Conservation (phyloP, 2,888 invertebrate genomes). For the Tridacna gigas region DNA sequence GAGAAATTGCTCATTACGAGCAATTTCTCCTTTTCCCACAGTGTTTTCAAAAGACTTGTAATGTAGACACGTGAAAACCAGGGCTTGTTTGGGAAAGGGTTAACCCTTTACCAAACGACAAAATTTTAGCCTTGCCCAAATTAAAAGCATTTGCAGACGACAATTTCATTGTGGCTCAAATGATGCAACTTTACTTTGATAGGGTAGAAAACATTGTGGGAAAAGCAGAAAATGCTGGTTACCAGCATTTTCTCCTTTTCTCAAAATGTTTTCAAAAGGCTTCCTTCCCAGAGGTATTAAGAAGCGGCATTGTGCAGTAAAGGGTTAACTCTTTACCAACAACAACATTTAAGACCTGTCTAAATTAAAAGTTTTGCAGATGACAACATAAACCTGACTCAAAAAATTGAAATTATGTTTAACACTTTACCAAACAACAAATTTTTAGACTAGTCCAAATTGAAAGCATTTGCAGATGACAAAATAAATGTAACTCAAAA, state of each 20-base stretch:
- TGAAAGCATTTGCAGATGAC: too few relatives aligned
- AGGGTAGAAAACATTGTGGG: neutral
- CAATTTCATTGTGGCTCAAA: neutral
- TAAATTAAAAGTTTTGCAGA: too few relatives aligned
- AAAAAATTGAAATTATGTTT: too few relatives aligned
- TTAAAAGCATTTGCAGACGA: neutral
- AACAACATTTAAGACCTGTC: neutral
- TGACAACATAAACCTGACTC: too few relatives aligned
- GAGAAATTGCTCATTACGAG: neutral
- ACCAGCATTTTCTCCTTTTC: neutral
- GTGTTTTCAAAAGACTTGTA: neutral
- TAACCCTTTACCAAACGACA: neutral
- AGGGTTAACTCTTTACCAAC: neutral
- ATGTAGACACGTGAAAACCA: neutral
- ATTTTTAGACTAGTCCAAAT: too few relatives aligned
- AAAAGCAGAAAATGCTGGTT: neutral
- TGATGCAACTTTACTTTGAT: neutral
- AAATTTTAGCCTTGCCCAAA: neutral
- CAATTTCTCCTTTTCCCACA: constrained; percentile 9
- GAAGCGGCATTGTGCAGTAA: neutral
- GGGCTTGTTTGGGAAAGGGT: neutral
- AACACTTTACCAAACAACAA: too few relatives aligned
- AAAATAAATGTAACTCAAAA: too few relatives aligned
- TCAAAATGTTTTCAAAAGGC: neutral
- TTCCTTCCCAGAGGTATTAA: neutral